A percentile compares a stretch with the other conserved stretches of the same genome.
phyloP scores from a whole-genome alignment of 2,888 invertebrate species.

The Timema podura region DNA sequence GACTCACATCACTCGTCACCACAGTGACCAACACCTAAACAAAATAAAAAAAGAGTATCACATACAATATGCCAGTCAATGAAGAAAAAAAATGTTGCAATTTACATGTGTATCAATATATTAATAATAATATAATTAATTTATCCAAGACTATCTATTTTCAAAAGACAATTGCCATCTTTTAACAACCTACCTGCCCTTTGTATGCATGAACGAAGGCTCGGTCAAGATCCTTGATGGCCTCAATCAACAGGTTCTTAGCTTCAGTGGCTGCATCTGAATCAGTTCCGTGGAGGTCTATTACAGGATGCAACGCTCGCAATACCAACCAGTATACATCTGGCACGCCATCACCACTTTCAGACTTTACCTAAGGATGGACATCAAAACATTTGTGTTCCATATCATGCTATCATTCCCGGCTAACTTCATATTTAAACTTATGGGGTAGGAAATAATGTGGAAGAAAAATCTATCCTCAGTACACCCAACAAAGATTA shows the following conservation, averaged over 20 bases:
- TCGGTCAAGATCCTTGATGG: slow-evolving; percentile 39
- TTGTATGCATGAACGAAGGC: slow-evolving; percentile 44
- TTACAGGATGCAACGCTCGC: slow-evolving; percentile 57
- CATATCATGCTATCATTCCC: too few species aligned
- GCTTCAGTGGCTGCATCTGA: slow-evolving; percentile 63
- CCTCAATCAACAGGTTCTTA: slow-evolving; percentile 55
- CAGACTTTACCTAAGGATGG: too few species aligned
- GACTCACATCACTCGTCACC: slow-evolving; percentile 61
- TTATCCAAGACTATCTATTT: too few species aligned
- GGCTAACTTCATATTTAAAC: too few species aligned
- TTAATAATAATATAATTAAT: too few species aligned
- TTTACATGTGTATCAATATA: too few species aligned
- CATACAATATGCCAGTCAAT: not conserved
- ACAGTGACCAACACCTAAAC: slow-evolving; percentile 56
- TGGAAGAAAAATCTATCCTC: too few species aligned
- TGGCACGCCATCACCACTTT: slow-evolving; percentile 49
- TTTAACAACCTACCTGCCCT: slow-evolving; percentile 39
- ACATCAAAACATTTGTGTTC: too few species aligned
- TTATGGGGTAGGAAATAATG: too few species aligned
- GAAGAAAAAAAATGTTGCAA: too few species aligned
- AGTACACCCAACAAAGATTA: too few species aligned
- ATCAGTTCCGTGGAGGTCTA: slow-evolving; percentile 61
- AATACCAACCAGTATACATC: slow-evolving; percentile 66
- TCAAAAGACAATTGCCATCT: not conserved
- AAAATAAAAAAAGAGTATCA: slow-evolving; percentile 11